Evolutionary conservation across 2,797 vertebrate genomes (phyloP).

Genomic region (Semaprochilodus insignis): DNA sequence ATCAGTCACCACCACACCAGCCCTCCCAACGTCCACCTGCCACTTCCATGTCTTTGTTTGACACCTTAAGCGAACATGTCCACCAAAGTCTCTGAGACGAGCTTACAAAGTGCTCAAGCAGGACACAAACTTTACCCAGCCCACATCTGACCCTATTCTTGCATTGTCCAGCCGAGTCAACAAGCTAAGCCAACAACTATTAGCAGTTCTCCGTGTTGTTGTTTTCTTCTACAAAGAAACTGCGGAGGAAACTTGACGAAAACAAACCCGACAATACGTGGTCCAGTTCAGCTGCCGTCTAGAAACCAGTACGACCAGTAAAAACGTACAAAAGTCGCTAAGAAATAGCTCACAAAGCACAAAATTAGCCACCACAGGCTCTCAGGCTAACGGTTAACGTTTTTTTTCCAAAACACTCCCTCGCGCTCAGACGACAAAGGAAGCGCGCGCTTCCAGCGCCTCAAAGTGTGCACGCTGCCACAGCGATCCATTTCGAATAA

Average conservation of each 20-base stretch:
- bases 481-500: neutral
- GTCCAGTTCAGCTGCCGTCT: neutral
- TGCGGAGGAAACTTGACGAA: slow-evolving; percentile 5
- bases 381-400: slow-evolving; percentile 1
- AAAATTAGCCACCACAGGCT: neutral
- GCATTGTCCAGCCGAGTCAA: neutral
- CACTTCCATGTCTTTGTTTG: slow-evolving; percentile 77
- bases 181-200: neutral
- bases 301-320: neutral
- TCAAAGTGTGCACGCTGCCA: slow-evolving; percentile 58
- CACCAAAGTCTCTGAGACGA: slow-evolving; percentile 21
- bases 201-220: neutral
- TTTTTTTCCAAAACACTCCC: slow-evolving; percentile 74
- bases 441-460: slow-evolving; percentile 73
- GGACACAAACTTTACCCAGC: neutral
- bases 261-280: neutral
- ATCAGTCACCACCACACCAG: slow-evolving; percentile 47
- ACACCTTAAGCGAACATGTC: slow-evolving; percentile 61
- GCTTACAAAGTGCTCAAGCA: neutral
- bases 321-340: neutral
- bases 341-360: neutral
- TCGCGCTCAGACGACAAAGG: slow-evolving; percentile 86
- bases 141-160: neutral
- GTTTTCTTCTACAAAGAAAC: neutral
- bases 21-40: slow-evolving; percentile 31